Evolutionary conservation across 2,113 vertebrate genomes (phyloP).

Genomic region (Pandion haliaetus): DNA sequence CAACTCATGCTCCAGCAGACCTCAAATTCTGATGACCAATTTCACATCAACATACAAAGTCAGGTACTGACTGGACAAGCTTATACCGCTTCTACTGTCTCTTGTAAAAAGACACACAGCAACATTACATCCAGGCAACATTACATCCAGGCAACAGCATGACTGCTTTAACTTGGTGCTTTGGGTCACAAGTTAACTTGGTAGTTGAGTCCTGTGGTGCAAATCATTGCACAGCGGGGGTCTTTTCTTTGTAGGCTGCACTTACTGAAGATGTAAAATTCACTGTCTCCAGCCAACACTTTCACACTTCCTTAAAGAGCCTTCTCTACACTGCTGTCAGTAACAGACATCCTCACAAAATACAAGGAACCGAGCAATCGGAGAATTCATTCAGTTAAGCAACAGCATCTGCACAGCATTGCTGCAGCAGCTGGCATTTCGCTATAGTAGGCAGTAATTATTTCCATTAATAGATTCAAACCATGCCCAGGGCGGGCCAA

Average conservation of each 20-base stretch:
- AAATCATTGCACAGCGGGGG: neutral
- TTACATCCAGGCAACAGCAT: neutral
- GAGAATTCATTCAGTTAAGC: neutral
- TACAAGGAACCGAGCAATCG: neutral
- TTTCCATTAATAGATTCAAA: slow-evolving; percentile 50
- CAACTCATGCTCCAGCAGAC: neutral
- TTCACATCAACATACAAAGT: neutral
- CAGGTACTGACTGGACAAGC: neutral
- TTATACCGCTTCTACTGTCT: neutral
- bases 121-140: neutral
- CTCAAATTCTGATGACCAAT: neutral
- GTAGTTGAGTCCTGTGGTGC: neutral
- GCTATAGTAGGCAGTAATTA: neutral
- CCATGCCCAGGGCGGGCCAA: neutral
- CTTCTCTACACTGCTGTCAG: neutral
- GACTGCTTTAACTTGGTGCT: neutral
- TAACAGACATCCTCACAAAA: neutral
- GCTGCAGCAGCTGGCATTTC: neutral
- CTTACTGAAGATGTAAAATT: neutral
- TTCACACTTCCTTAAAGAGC: neutral
- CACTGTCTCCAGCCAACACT: neutral
- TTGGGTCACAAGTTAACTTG: neutral
- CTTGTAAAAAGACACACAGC: neutral
- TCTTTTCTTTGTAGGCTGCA: neutral
- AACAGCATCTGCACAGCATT: neutral